phyloP scores from a whole-genome alignment of 2,888 invertebrate genomes.

The Meganola albula region DNA sequence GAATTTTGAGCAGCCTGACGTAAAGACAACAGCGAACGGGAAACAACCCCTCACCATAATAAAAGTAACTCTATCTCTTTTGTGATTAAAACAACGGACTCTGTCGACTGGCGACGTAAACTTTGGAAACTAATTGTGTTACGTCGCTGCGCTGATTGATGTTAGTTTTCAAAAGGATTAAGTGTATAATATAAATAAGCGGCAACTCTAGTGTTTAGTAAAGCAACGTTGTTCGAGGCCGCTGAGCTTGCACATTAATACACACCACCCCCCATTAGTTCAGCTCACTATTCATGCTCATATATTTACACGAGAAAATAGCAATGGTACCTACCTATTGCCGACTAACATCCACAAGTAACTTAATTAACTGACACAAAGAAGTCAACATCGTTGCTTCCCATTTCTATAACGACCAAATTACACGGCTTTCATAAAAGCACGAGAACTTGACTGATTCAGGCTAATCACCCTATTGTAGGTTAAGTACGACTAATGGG shows the following conservation, averaged over 20 bases:
- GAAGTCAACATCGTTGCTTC: constrained; percentile 34
- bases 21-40: constrained; percentile 38
- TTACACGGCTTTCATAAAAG: constrained; percentile 37
- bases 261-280: constrained; percentile 35
- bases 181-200: constrained; percentile 29
- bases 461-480: constrained; percentile 39
- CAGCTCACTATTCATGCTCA: constrained; percentile 31
- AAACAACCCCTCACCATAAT: constrained; percentile 34
- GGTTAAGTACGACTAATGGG: constrained; percentile 37
- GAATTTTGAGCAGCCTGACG: constrained; percentile 60
- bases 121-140: constrained; percentile 30
- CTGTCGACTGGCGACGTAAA: constrained; percentile 21
- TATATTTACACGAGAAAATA: constrained; percentile 32
- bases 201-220: constrained; percentile 41
- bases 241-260: constrained; percentile 44
- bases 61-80: constrained; percentile 42
- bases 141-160: constrained; percentile 27
- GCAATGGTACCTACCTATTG: constrained; percentile 22
- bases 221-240: constrained; percentile 24
- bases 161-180: constrained; percentile 23
- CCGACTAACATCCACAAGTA: constrained; percentile 35
- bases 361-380: constrained; percentile 40
- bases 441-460: constrained; percentile 35
- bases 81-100: constrained; percentile 38
- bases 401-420: constrained; percentile 31